Base-by-base conservation (phyloP, 1,140 invertebrate species). In the Anadara kagoshimensis region DNA sequence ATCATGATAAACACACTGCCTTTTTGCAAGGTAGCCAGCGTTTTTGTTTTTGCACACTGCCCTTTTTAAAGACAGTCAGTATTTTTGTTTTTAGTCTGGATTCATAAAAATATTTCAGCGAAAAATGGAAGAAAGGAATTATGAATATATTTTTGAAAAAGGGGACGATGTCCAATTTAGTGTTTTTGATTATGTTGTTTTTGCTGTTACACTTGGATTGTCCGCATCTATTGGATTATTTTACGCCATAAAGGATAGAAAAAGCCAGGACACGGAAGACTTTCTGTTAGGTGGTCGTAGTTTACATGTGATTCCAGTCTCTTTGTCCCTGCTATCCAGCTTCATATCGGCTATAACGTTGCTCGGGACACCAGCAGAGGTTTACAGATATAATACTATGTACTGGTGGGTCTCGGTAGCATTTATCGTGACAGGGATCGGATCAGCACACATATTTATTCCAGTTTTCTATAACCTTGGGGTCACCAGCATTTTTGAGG, bases 331-430 rank as follows among this genome's bases (percentile, higher is more conserved):
- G 36, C 68, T 89, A 62, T 85, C 89, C 87, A 97, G 95, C 51
- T 98, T 98, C 83, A 97, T 98, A 94, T 98, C 96, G 0, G 95
- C 96, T 14, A 93, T 98, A 22, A 96, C 96, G 0, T 88, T 98
- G 18, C 90, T 98, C 22, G 97, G 97, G n/a, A 85, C 81, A 10
- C 85, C 87, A 16, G 82, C 83, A 1, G 88, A 89, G 78, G 86
- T 88, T 47, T 89, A 88, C 64, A 75, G 74, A 41, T 85, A 84
- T 69, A 83, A 83, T 36, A 86, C 84, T n/a, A 85, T 87, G 81
- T 89, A 87, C 58, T 80, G 81, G 74, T 86, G 80, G 80, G 86
- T 86, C n/a, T 78, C 77, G 0, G 11, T 87, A 0, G 79, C 75
- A 0, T 85, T 85, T 62, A 43, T 95, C 0, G 81, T 97, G n/a